Percentiles rank a stretch among this genome's conserved stretches.
phyloP scores from a whole-genome alignment of 2,888 invertebrate species.

The Druceiella hillmani region DNA sequence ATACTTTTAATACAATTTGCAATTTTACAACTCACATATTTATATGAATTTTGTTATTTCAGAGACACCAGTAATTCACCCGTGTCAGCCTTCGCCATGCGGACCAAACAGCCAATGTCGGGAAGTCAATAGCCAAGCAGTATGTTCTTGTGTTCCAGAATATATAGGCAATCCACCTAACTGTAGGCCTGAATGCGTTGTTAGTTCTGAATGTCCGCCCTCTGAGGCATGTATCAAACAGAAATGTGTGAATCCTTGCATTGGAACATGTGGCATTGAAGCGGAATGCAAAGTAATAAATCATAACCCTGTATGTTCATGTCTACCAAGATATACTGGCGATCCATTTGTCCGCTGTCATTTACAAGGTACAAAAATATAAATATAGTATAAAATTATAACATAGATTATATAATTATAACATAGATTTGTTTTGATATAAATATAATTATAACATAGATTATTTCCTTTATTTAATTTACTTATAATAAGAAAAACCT shows the following conservation, averaged over 20 bases:
- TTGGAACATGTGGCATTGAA: conserved; percentile 64
- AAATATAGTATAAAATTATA: no score
- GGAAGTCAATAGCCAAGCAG: conserved; percentile 60
- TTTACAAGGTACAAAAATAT: conserved; percentile 58
- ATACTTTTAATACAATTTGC: no score
- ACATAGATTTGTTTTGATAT: conserved; percentile 4
- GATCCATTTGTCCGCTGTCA: conserved; percentile 68
- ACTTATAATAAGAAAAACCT: not conserved
- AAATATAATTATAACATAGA: conserved; percentile 4
- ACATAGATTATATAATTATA: not conserved
- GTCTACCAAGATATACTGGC: conserved; percentile 60
- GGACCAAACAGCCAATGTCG: conserved; percentile 68
- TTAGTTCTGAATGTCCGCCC: conserved; percentile 62
- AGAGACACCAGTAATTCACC: conserved; percentile 40
- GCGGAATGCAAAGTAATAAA: conserved; percentile 68
- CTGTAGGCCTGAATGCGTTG: conserved; percentile 66
- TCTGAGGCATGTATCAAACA: conserved; percentile 65
- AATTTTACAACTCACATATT: no score
- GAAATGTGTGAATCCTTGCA: conserved; percentile 68
- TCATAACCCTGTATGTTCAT: conserved; percentile 69
- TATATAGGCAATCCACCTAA: conserved; percentile 67
- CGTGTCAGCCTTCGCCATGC: conserved; percentile 67
- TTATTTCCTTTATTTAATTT: not conserved
- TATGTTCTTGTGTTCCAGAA: conserved; percentile 62
- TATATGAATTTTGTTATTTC: conserved; percentile 14